These are phyloP conservation scores for Brachionus sp. DNA, from an alignment of 1,140 invertebrate species.

Conservation along the genomic window DNA sequence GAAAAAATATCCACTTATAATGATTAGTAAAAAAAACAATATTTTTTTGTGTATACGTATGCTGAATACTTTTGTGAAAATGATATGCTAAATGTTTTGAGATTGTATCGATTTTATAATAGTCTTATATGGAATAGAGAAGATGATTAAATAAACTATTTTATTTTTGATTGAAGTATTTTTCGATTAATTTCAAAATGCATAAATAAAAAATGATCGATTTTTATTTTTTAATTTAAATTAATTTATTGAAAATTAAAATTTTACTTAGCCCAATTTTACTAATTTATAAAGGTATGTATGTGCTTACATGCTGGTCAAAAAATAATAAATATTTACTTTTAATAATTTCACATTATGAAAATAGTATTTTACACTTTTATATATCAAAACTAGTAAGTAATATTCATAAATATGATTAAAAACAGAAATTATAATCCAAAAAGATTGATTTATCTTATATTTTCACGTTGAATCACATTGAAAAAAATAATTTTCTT, in stretches of 20 bases:
- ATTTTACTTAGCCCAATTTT: background rate
- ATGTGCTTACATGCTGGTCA: background rate
- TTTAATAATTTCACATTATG: background rate
- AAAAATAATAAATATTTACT: background rate
- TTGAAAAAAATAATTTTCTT: no score
- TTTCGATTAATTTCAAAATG: background rate
- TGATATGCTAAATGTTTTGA: background rate
- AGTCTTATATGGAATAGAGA: background rate
- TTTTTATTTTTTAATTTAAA: no score
- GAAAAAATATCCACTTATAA: background rate
- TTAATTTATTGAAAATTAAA: background rate
- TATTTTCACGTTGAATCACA: no score
- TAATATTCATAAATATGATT: no score
- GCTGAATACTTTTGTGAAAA: background rate
- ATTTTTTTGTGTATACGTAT: background rate
- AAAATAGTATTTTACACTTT: background rate
- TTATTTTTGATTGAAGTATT: background rate
- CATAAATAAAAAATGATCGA: background rate
- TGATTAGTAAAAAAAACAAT: no score
- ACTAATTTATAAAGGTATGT: background rate
- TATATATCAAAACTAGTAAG: background rate
- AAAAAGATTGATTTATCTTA: no score
- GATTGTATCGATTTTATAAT: background rate
- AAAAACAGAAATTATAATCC: no score
- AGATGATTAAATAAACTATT: background rate